Conservation (phyloP, 2,888 invertebrate species). For the Agonopterix alstromeriana region DNA sequence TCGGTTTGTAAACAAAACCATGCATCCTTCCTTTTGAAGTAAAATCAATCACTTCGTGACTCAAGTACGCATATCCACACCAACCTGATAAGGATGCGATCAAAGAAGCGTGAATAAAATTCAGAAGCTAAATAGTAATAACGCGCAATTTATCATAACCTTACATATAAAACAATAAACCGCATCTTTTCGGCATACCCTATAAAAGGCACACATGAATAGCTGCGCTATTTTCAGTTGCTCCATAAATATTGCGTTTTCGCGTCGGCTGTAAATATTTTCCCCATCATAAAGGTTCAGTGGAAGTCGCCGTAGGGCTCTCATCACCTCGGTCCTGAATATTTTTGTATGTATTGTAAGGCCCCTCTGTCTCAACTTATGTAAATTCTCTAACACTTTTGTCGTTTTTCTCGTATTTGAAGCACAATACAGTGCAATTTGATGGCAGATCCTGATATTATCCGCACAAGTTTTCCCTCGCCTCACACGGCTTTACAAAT, state of each 20-base stretch:
- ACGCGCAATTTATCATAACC: constrained; percentile 38
- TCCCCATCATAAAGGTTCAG: constrained; percentile 59
- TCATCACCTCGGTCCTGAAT: constrained; percentile 72
- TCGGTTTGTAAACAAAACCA: constrained; percentile 62
- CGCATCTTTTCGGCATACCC: constrained; percentile 31
- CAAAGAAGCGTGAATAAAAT: not conserved
- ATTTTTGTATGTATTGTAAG: constrained; percentile 59
- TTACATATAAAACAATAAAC: constrained; percentile 49
- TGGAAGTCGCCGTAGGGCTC: constrained; percentile 62
- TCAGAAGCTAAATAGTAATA: constrained; percentile 18
- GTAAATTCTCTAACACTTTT: constrained; percentile 74
- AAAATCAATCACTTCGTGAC: too few species aligned
- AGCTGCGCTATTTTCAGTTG: constrained; percentile 39
- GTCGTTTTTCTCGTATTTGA: constrained; percentile 70
- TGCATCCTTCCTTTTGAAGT: constrained; percentile 12
- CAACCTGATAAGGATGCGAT: too few species aligned
- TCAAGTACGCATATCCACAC: too few species aligned
- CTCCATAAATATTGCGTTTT: constrained; percentile 64
- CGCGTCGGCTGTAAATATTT: constrained; percentile 63
- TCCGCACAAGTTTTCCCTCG: constrained; percentile 44
- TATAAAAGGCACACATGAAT: constrained; percentile 29
- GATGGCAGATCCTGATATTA: constrained; percentile 61
- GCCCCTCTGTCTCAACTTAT: constrained; percentile 74
- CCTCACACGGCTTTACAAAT: constrained; percentile 41
- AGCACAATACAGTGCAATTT: constrained; percentile 71